Base-by-base conservation (phyloP, 2,888 invertebrate species). In the Pristionchus maxplancki region DNA sequence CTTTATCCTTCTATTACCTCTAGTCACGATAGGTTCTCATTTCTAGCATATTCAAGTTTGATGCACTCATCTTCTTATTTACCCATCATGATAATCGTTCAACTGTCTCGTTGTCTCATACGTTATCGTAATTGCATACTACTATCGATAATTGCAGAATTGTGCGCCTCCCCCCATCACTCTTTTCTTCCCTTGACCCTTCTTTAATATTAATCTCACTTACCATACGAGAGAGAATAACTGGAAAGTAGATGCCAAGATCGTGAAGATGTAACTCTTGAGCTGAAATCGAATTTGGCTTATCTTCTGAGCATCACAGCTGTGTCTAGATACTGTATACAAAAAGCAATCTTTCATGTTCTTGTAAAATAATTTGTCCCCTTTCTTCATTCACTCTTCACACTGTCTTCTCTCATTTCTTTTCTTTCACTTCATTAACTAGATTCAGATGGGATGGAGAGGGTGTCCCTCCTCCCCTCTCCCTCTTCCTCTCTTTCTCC, bases 231-330 rank as follows among this genome's bases (percentile, higher is more conserved):
- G 91, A 24, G 93, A 91, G 87, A 93, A 91, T 15, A 81, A 37
- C 62, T 88, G 88, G 44, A 88, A 88, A 9, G 34, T 31, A n/a
- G 88, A 78, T n/a, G 88, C 88, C 20, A 88, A 13, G 11, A 88
- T n/a, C 17, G 88, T 93, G 90, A 93, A 91, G 71, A 93, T 82
- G 53, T 93, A 93, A 89, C 92, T 93, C 88, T 93, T 92, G 34
- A 93, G 91, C 93, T 93, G 92, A 90, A 93, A 92, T 15, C 24
- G 9, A 58, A 58, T 58, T 58, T 58, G 24, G n/a, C n/a, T 58
- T 58, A 58, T 58, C n/a, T 24, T n/a, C 8, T 58, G 24, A 53
- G 20, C 53, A 53, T 20, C 6, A 53, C 53, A 53, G 53, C n/a
- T n/a, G 24, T 58, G n/a, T n/a, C 9, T n/a, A n/a, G 4, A 58